A percentile compares a stretch with the other conserved stretches of the same genome.
Conservation (phyloP, 2,888 invertebrate genomes). For the Gerris lacustris region DNA sequence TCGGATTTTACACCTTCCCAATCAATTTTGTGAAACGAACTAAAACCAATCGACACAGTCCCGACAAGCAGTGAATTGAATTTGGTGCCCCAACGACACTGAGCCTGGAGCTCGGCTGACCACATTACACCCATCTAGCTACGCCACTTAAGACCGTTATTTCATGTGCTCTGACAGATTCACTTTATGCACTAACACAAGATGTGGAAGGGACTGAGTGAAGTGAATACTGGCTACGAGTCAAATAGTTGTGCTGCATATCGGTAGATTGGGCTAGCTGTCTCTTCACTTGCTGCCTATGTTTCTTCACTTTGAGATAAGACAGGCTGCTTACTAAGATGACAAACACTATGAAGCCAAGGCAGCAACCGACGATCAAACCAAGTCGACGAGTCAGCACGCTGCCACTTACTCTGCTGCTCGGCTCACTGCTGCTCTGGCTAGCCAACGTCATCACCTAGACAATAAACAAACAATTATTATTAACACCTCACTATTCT, state of each 20-base stretch:
- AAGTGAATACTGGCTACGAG: background rate
- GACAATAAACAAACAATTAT: background rate
- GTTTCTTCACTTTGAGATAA: constrained; percentile 55
- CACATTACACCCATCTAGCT: too few relatives aligned
- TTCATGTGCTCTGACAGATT: too few relatives aligned
- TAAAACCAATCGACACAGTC: too few relatives aligned
- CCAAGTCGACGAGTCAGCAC: constrained; percentile 62
- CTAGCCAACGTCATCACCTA: constrained; percentile 39
- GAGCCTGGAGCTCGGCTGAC: too few relatives aligned
- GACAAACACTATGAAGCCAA: constrained; percentile 75
- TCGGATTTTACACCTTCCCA: too few relatives aligned
- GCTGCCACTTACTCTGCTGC: constrained; percentile 33
- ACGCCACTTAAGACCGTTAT: too few relatives aligned
- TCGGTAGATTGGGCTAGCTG: constrained; percentile 49
- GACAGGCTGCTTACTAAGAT: constrained; percentile 71
- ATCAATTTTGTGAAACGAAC: too few relatives aligned
- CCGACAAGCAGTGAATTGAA: too few relatives aligned
- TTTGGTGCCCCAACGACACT: too few relatives aligned
- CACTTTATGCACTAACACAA: background rate
- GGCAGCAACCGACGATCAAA: constrained; percentile 71
- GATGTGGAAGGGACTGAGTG: background rate
- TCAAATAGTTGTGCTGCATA: constrained; percentile 48
- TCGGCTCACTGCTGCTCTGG: constrained; percentile 41
- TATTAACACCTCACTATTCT: background rate
- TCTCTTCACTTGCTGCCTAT: constrained; percentile 49